Evolutionary conservation across 2,113 vertebrate genomes (phyloP), one percentile per base, ranked within the genome.

Genomic region (Brienomyrus brachyistius): DNA sequence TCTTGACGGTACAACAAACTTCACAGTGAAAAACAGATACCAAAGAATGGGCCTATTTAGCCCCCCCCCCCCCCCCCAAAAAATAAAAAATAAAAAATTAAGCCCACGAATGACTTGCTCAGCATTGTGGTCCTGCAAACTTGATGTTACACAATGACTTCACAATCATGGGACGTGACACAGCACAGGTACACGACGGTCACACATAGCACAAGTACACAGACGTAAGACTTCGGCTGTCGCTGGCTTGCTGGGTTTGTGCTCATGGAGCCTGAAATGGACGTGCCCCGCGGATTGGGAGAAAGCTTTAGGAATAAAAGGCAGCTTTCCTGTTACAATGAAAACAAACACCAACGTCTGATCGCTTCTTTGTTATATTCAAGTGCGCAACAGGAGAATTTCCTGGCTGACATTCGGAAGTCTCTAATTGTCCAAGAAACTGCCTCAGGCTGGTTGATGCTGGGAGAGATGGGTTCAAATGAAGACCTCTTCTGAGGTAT

Each of bases 211-310:
- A 87, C 50, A 31, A 27, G 48, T 35, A 86, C 77, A 48, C 91
- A 90, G 91, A 92, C 89, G 21, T 88, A 66, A 27, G 82, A 66
- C 74, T 35, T 31, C 10, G 10, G n/a, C 62, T 70, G 62, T 70
- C 3, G 80, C 40, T 83, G 35, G 40, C 8, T 15, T 31, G 50
- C 83, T 86, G 83, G 45, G 83, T 27, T 86, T 52, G 27, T 3
- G 84, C 84, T 86, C 48, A 1, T 86, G 23, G 21, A 86, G 84
- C 50, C 47, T 86, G n/a, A 21, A 54, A 87, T 56, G 82, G 11
- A 5, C 5, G 47, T 56, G 85, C 19, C 85, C 21, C 2, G 4
- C 40, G 51, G 48, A 27, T 19, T 8, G n/a, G 4, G n/a, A 21
- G 85, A 13, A 54, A 51, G 85, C 45, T 56, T 86, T 52, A 40